Evolutionary conservation across 1,140 invertebrate species (phyloP), one percentile per base, ranked within the genome.

Genomic region (Trichomalopsis sarcophagae): DNA sequence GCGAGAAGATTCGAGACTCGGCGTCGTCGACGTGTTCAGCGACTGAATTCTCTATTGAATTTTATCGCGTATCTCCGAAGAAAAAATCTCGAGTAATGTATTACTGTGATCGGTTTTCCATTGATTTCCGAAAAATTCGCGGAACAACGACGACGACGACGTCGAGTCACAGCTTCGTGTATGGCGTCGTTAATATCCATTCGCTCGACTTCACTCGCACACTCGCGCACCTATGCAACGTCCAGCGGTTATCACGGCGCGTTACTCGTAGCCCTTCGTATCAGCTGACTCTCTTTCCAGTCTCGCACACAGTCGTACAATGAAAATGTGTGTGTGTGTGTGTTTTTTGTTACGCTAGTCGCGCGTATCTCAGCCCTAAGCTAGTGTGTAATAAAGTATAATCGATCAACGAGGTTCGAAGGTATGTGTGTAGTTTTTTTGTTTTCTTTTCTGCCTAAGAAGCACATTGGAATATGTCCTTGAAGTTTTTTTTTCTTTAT

Each of bases 391-490:
- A 1, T 81, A 73, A 81, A 81, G 80, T 50, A 50, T 73, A 81
- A 81, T 81, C 69, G 80, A 73, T 71, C 44, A 73, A 81, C 69
- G 23, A 81, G 44, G 9, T 50, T 47, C 55, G 68, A 73, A 73
- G 69, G 69, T 36, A 36, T 81, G 69, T 50, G 40, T 40, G 40
- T 78, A 33, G 13, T 78, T 55, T 33, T 36, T 66, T 78, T 78
- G 30, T 27, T 23, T 78, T 66, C 17, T 10, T 17, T 23, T 78
- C 50, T 33, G 66, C 79, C 69, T 81, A 81, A 71, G 40, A 81
- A 81, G 80, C 80, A 50, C 80, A 81, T n/a, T 81, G 73, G 62
- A 73, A 81, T 81, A 71, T 30, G 50, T 30, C 17, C 68, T 71
- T 62, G 79, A 81, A 40, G 68, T 69, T n/a, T 47, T 33, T 40